Conservation (phyloP, 2,797 vertebrate genomes). For the Myotis myotis region DNA sequence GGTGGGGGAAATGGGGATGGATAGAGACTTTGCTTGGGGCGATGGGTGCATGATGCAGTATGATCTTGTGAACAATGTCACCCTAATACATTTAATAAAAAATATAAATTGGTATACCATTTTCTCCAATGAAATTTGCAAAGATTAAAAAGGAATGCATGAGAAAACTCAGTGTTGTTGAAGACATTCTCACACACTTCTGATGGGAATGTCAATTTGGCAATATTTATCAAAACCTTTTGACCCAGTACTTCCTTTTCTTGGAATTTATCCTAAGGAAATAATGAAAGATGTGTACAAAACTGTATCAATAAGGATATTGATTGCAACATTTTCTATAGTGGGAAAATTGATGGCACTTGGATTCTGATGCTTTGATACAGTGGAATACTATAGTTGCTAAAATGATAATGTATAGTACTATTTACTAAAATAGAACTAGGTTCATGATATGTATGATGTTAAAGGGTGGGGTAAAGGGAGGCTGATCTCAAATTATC, state of each 20-base stretch:
- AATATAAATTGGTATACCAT: background rate
- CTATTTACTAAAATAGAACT: constrained; percentile 26
- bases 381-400: background rate
- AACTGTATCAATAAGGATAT: constrained; percentile 49
- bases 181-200: background rate
- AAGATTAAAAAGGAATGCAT: constrained; percentile 33
- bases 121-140: constrained; percentile 53
- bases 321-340: constrained; percentile 35
- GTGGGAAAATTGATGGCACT: background rate
- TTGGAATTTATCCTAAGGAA: constrained; percentile 52
- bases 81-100: background rate
- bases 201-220: constrained; percentile 19
- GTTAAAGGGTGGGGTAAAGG: background rate
- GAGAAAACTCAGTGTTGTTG: constrained; percentile 41
- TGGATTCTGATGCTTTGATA: constrained; percentile 18
- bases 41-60: background rate
- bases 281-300: constrained; percentile 20
- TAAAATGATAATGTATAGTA: background rate
- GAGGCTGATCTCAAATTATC: constrained; percentile 9
- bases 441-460: background rate
- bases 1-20: background rate
- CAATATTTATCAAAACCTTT: constrained; percentile 50
- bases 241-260: constrained; percentile 30
- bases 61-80: background rate
- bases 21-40: background rate